phyloP scores from a whole-genome alignment of 1,140 invertebrate genomes.

The Plutomurus gul region DNA sequence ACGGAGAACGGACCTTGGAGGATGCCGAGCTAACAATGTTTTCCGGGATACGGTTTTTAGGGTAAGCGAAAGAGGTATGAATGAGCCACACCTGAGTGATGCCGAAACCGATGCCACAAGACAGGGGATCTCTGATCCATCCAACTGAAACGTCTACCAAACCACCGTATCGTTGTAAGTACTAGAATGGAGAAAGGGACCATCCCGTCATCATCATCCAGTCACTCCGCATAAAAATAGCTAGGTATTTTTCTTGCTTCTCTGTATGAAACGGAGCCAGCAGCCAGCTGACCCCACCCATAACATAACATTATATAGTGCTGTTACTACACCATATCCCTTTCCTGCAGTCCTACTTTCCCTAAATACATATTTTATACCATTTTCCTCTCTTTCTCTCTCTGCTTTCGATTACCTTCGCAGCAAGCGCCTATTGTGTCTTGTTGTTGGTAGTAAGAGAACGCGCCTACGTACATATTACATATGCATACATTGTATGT shows the following conservation, averaged over 20 bases:
- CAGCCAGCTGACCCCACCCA: slow-evolving; percentile 1
- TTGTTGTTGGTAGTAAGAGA: no score
- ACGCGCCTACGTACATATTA: no score
- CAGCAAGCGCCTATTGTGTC: no score
- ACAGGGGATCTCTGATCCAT: neutral
- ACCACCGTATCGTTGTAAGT: neutral
- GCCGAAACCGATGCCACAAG: slow-evolving; percentile 13
- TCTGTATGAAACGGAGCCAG: neutral
- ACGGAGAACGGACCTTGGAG: neutral
- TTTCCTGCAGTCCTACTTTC: neutral
- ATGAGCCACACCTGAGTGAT: slow-evolving; percentile 22
- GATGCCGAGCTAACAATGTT: neutral
- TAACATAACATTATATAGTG: slow-evolving; percentile 1
- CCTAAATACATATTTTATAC: slow-evolving; percentile 12
- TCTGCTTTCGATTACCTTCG: no score
- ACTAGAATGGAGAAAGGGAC: neutral
- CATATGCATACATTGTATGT: no score
- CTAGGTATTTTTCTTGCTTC: neutral
- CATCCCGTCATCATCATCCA: slow-evolving; percentile 19
- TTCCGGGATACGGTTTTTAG: neutral
- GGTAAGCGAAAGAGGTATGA: neutral
- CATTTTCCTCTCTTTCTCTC: neutral
- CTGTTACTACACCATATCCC: neutral
- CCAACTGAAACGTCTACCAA: neutral
- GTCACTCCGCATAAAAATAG: slow-evolving; percentile 1